A percentile compares a stretch with the other conserved stretches of the same genome.
These are phyloP conservation scores for Pteronotus mesoamericanus DNA, from an alignment of 2,797 vertebrate genomes.

Conservation along the genomic window DNA sequence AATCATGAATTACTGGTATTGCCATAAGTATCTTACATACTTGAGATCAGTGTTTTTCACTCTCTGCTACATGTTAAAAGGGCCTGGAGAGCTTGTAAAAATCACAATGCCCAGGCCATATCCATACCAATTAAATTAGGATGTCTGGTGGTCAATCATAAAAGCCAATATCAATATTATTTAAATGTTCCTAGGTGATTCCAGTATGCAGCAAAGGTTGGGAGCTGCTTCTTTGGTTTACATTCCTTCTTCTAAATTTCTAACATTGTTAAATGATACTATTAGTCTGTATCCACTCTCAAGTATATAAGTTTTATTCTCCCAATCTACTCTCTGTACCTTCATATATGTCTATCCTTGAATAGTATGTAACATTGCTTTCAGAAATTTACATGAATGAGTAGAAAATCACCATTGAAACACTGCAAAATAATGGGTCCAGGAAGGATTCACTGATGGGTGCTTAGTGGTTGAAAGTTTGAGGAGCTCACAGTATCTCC, in stretches of 20 bases:
- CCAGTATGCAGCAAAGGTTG: not conserved
- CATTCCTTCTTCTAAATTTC: conserved; percentile 3
- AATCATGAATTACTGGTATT: conserved; percentile 44
- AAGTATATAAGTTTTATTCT: not conserved
- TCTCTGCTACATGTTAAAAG: not conserved
- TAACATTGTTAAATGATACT: not conserved
- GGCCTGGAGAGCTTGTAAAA: not conserved
- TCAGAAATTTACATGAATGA: not conserved
- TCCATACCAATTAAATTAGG: not conserved
- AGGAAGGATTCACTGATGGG: not conserved
- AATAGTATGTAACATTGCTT: not conserved
- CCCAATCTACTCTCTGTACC: not conserved
- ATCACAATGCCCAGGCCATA: not conserved
- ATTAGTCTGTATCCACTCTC: not conserved
- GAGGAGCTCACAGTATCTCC: conserved; percentile 24
- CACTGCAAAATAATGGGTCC: not conserved
- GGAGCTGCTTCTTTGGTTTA: not conserved
- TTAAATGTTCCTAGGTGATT: not conserved
- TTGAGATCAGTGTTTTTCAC: not conserved
- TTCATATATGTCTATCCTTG: not conserved
- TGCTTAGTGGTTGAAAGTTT: conserved; percentile 4
- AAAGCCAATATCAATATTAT: not conserved
- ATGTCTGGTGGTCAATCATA: not conserved
- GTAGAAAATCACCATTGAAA: conserved; percentile 18
- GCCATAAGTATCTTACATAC: not conserved